Evolutionary conservation across 2,113 vertebrate genomes (phyloP).

Genomic region (Vicugna pacos): DNA sequence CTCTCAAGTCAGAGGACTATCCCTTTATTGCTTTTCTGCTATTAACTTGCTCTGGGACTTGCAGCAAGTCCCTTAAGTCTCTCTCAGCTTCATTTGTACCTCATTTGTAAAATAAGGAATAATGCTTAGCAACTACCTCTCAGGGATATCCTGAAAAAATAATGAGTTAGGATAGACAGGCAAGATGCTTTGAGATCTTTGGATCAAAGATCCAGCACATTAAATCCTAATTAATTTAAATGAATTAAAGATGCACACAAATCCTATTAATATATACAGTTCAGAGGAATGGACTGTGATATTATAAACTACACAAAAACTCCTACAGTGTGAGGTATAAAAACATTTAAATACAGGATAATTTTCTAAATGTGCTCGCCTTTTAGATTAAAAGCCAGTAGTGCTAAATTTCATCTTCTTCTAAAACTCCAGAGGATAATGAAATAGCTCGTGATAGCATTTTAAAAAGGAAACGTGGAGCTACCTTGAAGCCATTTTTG

Average conservation of each 20-base stretch:
- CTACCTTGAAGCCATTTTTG: constrained; percentile 40
- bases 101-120: constrained; percentile 73
- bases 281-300: background rate
- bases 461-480: constrained; percentile 53
- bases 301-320: constrained; percentile 28
- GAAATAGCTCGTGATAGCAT: background rate
- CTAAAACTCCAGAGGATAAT: constrained; percentile 11
- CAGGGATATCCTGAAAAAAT: constrained; percentile 56
- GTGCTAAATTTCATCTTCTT: background rate
- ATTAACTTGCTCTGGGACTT: constrained; percentile 68
- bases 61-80: constrained; percentile 52
- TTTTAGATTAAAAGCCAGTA: constrained; percentile 31
- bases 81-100: constrained; percentile 66
- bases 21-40: constrained; percentile 72
- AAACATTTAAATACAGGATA: constrained; percentile 43
- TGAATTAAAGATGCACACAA: constrained; percentile 61
- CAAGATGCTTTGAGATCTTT: constrained; percentile 61
- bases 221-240: constrained; percentile 69
- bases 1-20: constrained; percentile 28
- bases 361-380: constrained; percentile 26
- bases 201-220: constrained; percentile 57
- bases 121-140: constrained; percentile 70
- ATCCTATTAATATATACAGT: constrained; percentile 42
- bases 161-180: constrained; percentile 54
- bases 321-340: background rate